Conservation (phyloP, 2,113 vertebrate species). For the Lates calcarifer region DNA sequence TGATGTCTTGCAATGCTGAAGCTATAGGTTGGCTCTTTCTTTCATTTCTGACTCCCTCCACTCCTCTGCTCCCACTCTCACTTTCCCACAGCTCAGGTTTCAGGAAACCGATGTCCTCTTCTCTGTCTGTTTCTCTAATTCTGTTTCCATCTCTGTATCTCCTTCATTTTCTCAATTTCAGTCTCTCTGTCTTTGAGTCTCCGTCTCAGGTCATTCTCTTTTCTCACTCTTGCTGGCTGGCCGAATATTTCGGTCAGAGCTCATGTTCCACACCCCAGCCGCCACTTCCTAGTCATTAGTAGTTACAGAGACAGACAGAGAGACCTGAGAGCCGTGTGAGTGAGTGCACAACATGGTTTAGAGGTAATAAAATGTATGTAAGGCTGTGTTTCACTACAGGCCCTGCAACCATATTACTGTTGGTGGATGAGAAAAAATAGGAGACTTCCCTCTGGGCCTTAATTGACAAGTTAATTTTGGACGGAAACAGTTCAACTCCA, state of each 20-base stretch:
- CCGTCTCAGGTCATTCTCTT: not conserved
- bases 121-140: not conserved
- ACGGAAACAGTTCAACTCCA: slow-evolving; percentile 31
- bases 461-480: slow-evolving; percentile 10
- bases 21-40: not conserved
- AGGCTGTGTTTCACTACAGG: slow-evolving; percentile 25
- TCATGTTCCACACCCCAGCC: slow-evolving; percentile 51
- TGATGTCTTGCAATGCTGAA: not conserved
- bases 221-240: slow-evolving; percentile 9
- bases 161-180: slow-evolving; percentile 9
- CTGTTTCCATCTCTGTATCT: slow-evolving; percentile 12
- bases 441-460: not conserved
- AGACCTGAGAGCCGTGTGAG: slow-evolving; percentile 55
- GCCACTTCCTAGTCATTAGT: slow-evolving; percentile 48
- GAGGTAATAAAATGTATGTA: slow-evolving; percentile 11
- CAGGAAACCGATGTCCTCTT: slow-evolving; percentile 57
- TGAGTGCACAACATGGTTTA: slow-evolving; percentile 8
- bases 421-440: slow-evolving; percentile 2
- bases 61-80: slow-evolving; percentile 9
- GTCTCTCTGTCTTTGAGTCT: not conserved
- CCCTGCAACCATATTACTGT: slow-evolving; percentile 32
- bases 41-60: slow-evolving; percentile 21
- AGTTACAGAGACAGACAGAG: slow-evolving; percentile 8
- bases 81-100: slow-evolving; percentile 65
- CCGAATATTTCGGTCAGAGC: slow-evolving; percentile 15